Conservation (phyloP, 2,888 invertebrate genomes). For the Amphipyra tragopoginis region DNA sequence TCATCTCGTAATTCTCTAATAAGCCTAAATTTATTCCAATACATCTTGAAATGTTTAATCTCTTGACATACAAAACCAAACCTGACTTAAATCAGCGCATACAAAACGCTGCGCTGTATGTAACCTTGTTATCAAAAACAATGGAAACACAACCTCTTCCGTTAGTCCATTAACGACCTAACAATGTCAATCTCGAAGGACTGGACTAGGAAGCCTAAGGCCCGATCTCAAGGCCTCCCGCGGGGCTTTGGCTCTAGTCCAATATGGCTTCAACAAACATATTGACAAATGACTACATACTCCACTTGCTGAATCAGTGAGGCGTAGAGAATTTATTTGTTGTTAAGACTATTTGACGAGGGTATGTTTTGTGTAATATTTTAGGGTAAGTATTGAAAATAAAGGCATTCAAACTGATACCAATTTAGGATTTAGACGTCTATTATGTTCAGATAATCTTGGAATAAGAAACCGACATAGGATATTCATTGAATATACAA, state of each 20-base stretch:
- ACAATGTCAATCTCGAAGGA: slow-evolving; percentile 10
- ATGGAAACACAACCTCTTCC: neutral
- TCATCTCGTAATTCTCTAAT: no score
- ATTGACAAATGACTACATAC: slow-evolving; percentile 66
- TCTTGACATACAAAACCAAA: no score
- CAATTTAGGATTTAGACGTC: slow-evolving; percentile 5
- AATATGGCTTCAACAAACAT: slow-evolving; percentile 62
- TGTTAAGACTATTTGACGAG: slow-evolving; percentile 42
- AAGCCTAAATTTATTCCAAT: no score
- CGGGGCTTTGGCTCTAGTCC: slow-evolving; percentile 55
- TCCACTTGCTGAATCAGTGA: slow-evolving; percentile 52
- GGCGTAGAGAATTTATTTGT: slow-evolving; percentile 52
- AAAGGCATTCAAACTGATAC: slow-evolving; percentile 6
- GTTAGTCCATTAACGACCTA: neutral
- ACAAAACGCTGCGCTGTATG: no score
- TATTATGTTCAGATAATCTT: no score
- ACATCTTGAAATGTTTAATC: no score
- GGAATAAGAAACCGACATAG: no score
- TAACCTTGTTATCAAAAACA: no score
- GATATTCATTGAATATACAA: no score
- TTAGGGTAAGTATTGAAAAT: slow-evolving; percentile 31
- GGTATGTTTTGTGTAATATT: slow-evolving; percentile 29
- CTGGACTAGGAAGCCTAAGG: slow-evolving; percentile 16
- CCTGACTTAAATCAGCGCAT: no score
- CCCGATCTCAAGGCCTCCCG: slow-evolving; percentile 16